Evolutionary conservation across 2,113 vertebrate species (phyloP).

Genomic region (Notechis scutatus): DNA sequence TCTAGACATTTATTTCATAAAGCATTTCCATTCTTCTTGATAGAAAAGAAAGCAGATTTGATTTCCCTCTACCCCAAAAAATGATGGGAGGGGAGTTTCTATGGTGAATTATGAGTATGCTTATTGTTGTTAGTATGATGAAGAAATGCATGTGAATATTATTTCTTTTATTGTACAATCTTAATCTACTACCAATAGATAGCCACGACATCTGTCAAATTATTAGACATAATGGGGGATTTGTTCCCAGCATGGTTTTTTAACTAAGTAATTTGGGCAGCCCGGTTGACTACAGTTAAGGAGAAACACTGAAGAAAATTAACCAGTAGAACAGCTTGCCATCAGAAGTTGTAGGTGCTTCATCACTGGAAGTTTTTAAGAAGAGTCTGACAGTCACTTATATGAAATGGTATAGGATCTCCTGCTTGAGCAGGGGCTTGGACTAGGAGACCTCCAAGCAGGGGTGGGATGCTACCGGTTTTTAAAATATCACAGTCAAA

Average conservation of each 20-base stretch:
- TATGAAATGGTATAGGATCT: no score
- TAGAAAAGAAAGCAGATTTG: background rate
- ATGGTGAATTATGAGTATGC: background rate
- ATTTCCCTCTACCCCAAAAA: background rate
- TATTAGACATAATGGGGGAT: background rate
- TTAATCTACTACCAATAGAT: background rate
- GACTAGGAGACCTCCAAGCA: no score
- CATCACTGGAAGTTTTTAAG: no score
- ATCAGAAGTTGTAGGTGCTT: no score
- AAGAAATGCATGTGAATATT: background rate
- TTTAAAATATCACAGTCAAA: background rate
- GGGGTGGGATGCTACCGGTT: background rate
- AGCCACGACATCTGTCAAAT: background rate
- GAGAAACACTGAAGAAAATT: no score
- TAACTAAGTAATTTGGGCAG: background rate
- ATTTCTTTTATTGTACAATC: background rate
- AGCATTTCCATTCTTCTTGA: background rate
- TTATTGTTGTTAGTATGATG: background rate
- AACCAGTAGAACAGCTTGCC: no score
- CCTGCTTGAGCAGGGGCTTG: no score
- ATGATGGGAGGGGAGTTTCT: background rate
- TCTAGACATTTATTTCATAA: background rate
- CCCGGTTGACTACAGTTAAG: background rate
- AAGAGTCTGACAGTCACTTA: no score
- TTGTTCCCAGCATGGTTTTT: background rate